These are phyloP conservation scores for Trididemnum clinides DNA, from an alignment of 23 tunicate genomes.

Conservation along the genomic window DNA sequence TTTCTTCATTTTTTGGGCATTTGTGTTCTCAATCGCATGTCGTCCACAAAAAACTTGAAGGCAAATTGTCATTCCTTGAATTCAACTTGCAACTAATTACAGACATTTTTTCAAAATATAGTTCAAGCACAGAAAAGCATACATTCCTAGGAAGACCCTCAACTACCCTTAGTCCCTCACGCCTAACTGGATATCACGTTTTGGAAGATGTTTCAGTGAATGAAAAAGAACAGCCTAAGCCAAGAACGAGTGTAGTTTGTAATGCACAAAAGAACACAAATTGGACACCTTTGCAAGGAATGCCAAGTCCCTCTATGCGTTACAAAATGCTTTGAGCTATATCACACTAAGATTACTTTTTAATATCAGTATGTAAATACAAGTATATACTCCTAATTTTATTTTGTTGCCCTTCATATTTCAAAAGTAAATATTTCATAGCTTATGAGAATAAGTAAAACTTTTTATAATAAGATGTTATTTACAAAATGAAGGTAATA, in stretches of 20 bases:
- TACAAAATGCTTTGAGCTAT: neutral
- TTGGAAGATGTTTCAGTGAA: neutral
- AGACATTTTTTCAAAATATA: no score
- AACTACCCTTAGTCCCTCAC: neutral
- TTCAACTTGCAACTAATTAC: no score
- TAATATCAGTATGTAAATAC: neutral
- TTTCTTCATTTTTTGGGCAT: no score
- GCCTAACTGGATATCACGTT: neutral
- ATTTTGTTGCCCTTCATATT: neutral
- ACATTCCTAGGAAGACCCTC: no score
- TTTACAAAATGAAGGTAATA: neutral
- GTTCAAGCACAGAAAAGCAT: no score
- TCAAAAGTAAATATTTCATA: neutral
- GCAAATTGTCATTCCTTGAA: no score
- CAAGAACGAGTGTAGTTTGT: neutral
- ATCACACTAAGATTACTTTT: neutral
- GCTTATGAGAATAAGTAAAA: neutral
- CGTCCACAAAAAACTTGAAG: no score
- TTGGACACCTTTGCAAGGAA: neutral
- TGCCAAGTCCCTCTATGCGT: neutral
- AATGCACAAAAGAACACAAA: neutral
- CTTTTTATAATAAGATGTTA: neutral
- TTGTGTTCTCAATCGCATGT: no score
- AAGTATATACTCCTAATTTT: neutral
- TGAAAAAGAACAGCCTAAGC: neutral